Evolutionary conservation across 2,888 invertebrate genomes (phyloP).

Genomic region (Apeira syringaria): DNA sequence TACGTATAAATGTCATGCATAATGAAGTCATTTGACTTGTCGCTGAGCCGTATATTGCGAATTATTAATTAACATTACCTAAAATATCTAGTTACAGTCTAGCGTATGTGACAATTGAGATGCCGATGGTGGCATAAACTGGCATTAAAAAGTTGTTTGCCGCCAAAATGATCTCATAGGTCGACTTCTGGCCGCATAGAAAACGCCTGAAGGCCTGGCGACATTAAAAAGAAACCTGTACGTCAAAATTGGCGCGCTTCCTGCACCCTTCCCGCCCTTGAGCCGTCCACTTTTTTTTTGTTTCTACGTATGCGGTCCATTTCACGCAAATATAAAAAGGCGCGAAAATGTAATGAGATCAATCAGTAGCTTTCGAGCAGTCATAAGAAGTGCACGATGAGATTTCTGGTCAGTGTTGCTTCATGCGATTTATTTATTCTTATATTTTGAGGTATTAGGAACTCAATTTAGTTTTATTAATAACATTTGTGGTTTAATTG

Average conservation of each 20-base stretch:
- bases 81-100: conserved; percentile 1
- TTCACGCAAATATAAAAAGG: conserved; percentile 70
- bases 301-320: conserved; percentile 50
- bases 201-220: conserved; percentile 18
- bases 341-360: conserved; percentile 61
- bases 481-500: no score
- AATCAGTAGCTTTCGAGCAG: conserved; percentile 81
- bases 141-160: conserved; percentile 23
- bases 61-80: conserved; percentile 1
- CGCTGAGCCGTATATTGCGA: background rate
- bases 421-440: conserved; percentile 1
- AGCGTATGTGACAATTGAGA: conserved; percentile 17
- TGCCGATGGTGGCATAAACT: conserved; percentile 6
- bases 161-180: conserved; percentile 30
- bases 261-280: conserved; percentile 78
- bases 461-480: no score
- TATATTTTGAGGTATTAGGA: no score
- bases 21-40: background rate
- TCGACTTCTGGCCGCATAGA: conserved; percentile 21
- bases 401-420: conserved; percentile 71
- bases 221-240: conserved; percentile 14
- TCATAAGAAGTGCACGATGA: conserved; percentile 81
- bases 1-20: background rate
- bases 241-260: conserved; percentile 59
- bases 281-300: conserved; percentile 67